Percentiles rank a stretch among this genome's conserved stretches.
These are phyloP conservation scores for Tipula helvola DNA, from an alignment of 2,888 invertebrate species.

Conservation along the genomic window DNA sequence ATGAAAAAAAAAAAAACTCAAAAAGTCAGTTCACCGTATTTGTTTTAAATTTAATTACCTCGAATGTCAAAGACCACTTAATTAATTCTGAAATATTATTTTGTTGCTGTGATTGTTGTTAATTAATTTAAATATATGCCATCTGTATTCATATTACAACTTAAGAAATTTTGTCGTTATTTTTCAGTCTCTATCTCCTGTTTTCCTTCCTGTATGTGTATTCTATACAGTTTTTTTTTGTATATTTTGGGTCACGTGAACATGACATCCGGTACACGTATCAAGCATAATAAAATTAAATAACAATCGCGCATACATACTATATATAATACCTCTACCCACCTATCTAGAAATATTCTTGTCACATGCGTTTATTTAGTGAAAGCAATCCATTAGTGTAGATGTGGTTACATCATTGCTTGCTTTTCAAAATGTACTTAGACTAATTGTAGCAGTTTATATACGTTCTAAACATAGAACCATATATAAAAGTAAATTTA, in stretches of 20 bases:
- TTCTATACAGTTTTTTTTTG: not conserved
- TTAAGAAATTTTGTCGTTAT: not conserved
- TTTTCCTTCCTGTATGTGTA: not conserved
- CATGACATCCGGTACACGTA: not conserved
- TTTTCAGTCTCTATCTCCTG: not conserved
- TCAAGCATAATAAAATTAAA: not conserved
- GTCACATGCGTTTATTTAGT: not conserved
- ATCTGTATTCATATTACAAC: slow-evolving; percentile 6
- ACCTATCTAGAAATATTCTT: not conserved
- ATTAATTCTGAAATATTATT: not conserved
- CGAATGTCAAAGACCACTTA: not conserved
- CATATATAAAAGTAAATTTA: not conserved
- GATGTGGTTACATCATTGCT: not conserved
- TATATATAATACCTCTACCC: not conserved
- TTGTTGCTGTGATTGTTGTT: not conserved
- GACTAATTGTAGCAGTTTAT: not conserved
- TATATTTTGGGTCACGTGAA: not conserved
- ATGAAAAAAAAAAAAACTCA: too few relatives aligned
- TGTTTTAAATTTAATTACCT: not conserved
- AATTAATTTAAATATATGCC: not conserved
- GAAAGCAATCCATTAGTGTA: not conserved
- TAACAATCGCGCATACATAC: not conserved
- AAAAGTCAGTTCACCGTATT: not conserved
- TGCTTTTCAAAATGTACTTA: not conserved
- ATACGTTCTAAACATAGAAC: not conserved